These are phyloP conservation scores for Stegostoma tigrinum DNA, from an alignment of 2,113 vertebrate genomes.

Conservation along the genomic window DNA sequence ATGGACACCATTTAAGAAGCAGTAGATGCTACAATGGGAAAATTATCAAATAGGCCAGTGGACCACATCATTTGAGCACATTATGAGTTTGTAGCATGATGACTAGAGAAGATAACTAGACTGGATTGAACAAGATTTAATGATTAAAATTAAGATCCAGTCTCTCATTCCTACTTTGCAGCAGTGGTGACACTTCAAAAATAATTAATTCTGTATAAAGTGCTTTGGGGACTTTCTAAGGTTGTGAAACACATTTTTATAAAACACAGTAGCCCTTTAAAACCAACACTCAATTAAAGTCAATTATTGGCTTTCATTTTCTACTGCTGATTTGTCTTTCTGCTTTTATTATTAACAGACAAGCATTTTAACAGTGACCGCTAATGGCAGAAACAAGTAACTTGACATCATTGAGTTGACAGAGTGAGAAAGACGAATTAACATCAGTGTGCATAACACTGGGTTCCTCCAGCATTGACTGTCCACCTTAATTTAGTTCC, in stretches of 20 bases:
- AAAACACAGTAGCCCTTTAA: not conserved
- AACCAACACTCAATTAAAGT: not conserved
- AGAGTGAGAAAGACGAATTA: not conserved
- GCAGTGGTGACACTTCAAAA: not conserved
- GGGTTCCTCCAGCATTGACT: not conserved
- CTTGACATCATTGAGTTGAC: not conserved
- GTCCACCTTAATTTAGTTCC: not conserved
- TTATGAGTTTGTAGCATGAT: not conserved
- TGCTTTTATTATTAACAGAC: not conserved
- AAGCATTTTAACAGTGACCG: not conserved
- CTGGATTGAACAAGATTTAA: not conserved
- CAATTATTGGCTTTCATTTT: not conserved
- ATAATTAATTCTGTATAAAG: not conserved
- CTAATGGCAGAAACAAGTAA: not conserved
- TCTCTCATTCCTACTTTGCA: not conserved
- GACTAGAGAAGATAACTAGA: not conserved
- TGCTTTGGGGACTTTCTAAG: not conserved
- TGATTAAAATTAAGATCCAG: not conserved
- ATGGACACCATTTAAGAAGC: not conserved
- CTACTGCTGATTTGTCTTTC: not conserved
- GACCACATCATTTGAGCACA: not conserved
- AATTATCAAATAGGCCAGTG: not conserved
- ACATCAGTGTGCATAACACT: not conserved
- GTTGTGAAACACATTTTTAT: not conserved
- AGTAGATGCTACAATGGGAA: not conserved